A percentile compares a stretch with the other conserved stretches of the same genome.
phyloP scores from a whole-genome alignment of 2,888 invertebrate species.

The Leucophenga montana region DNA sequence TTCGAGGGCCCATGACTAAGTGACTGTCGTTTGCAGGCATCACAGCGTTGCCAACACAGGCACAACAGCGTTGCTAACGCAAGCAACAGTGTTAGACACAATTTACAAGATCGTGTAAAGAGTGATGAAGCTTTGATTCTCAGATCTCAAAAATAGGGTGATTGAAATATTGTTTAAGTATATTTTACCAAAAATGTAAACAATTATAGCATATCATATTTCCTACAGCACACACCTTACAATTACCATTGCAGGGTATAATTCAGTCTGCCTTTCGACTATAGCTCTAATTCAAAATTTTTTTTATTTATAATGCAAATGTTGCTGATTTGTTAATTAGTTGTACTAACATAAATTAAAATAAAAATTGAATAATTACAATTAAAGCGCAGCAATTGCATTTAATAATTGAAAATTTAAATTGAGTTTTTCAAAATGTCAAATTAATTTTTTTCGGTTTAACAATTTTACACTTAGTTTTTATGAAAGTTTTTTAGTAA shows the following conservation, averaged over 20 bases:
- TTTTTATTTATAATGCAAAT: constrained; percentile 43
- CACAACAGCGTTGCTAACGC: too few relatives aligned
- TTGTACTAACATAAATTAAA: constrained; percentile 49
- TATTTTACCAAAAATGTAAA: too few relatives aligned
- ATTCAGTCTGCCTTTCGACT: neutral
- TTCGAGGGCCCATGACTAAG: too few relatives aligned
- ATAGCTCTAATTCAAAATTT: neutral
- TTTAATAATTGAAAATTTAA: constrained; percentile 52
- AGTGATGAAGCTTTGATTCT: too few relatives aligned
- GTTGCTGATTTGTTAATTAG: constrained; percentile 59
- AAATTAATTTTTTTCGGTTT: constrained; percentile 1
- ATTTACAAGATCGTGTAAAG: too few relatives aligned
- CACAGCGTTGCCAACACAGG: too few relatives aligned
- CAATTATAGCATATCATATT: too few relatives aligned
- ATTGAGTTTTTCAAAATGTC: constrained; percentile 13
- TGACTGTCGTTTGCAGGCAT: too few relatives aligned
- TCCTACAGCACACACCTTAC: neutral
- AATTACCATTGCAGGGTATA: too few relatives aligned
- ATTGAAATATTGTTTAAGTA: too few relatives aligned
- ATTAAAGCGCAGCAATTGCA: constrained; percentile 56
- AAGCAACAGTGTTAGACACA: too few relatives aligned
- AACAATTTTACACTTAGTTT: neutral
- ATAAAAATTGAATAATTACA: constrained; percentile 49
- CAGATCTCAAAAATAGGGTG: too few relatives aligned
- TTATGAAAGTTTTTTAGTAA: constrained; percentile 1